Evolutionary conservation across 1,140 invertebrate species (phyloP).

Genomic region (Pentalonia nigronervosa): DNA sequence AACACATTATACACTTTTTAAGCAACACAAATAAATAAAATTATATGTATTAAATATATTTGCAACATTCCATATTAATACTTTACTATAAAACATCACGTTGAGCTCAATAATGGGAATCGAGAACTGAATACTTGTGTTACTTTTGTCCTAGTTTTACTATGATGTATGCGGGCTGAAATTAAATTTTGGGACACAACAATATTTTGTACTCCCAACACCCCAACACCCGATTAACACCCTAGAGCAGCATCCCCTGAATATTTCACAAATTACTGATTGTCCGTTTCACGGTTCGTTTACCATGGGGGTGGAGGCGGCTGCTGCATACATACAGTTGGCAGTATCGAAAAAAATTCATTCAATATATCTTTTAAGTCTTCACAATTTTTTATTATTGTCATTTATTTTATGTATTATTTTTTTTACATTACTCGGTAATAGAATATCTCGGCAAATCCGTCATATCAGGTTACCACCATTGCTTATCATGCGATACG

Average conservation of each 20-base stretch:
- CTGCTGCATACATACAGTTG: not conserved
- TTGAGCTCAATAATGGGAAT: not conserved
- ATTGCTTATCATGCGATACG: constrained; percentile 50
- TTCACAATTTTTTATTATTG: constrained; percentile 2
- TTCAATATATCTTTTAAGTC: not conserved
- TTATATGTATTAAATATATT: not conserved
- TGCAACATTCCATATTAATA: not conserved
- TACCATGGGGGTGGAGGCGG: not conserved
- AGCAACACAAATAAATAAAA: not conserved
- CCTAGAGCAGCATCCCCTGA: not conserved
- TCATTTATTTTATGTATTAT: constrained; percentile 43
- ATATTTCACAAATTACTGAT: constrained; percentile 41
- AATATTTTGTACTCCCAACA: not conserved
- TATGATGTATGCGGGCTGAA: not conserved
- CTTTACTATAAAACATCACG: not conserved
- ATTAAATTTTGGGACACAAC: not conserved
- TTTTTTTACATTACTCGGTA: not conserved
- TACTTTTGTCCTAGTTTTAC: not conserved
- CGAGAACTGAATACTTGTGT: not conserved
- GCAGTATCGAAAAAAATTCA: not conserved
- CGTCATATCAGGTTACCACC: constrained; percentile 48
- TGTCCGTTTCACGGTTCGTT: constrained; percentile 55
- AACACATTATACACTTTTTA: not conserved
- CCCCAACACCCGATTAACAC: not conserved
- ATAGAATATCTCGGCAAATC: constrained; percentile 49